Conservation (phyloP, 2,113 vertebrate species). For the Epinephelus fuscoguttatus region DNA sequence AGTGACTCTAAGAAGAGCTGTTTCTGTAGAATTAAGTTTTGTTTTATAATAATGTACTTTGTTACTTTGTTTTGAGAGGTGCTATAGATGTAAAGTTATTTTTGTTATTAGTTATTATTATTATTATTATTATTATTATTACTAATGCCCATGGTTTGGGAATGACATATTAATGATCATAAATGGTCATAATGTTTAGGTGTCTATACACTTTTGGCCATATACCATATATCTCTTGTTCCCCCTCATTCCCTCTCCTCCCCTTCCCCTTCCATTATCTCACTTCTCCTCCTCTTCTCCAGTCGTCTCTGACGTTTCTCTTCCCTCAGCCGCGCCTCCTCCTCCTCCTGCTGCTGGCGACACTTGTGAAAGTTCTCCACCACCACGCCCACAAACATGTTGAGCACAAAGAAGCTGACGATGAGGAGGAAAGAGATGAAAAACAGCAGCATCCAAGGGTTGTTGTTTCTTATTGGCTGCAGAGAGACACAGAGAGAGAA, state of each 20-base stretch:
- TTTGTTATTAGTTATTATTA: too few relatives aligned
- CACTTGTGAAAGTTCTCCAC: constrained; percentile 99
- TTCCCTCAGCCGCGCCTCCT: constrained; percentile 91
- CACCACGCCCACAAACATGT: constrained; percentile 98
- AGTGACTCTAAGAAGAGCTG: too few relatives aligned
- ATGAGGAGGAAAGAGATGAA: constrained; percentile 98
- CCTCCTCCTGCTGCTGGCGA: constrained; percentile 95
- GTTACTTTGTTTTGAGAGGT: too few relatives aligned
- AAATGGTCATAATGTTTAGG: background rate
- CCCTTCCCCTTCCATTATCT: constrained; percentile 72
- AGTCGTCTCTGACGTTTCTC: constrained; percentile 91
- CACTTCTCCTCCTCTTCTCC: constrained; percentile 97
- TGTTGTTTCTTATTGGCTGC: constrained; percentile 93
- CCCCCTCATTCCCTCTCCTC: too few relatives aligned
- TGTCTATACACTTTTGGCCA: constrained; percentile 12
- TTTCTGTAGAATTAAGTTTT: too few relatives aligned
- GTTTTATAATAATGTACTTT: too few relatives aligned
- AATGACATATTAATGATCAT: background rate
- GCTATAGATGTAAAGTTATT: too few relatives aligned
- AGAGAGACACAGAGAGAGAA: constrained; percentile 12
- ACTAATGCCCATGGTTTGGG: background rate
- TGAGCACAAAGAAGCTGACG: constrained; percentile 97
- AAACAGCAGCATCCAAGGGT: constrained; percentile 97
- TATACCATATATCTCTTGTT: background rate
- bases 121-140: too few relatives aligned